Conservation (phyloP, 2,797 vertebrate species). For the Alectoris magna region DNA sequence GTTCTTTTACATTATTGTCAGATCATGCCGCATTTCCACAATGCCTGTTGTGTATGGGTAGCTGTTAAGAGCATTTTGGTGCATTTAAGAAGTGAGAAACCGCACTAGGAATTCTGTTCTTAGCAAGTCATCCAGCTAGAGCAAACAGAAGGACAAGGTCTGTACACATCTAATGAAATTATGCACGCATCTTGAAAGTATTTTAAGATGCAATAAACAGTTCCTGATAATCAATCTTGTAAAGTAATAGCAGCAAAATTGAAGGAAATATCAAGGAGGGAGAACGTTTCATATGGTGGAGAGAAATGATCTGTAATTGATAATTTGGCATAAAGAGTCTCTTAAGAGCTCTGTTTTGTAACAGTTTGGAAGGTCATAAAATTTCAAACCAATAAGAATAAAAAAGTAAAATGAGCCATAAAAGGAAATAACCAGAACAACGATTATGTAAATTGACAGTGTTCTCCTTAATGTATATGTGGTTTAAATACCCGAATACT, state of each 20-base stretch:
- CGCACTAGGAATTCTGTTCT: neutral
- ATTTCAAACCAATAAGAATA: neutral
- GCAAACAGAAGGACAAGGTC: neutral
- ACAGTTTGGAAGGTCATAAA: neutral
- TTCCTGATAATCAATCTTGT: neutral
- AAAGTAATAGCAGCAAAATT: neutral
- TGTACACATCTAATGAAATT: neutral
- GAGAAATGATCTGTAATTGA: neutral
- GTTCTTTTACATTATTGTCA: neutral
- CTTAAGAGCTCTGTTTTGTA: neutral
- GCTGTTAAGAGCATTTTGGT: neutral
- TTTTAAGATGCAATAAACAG: neutral
- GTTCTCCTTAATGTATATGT: neutral
- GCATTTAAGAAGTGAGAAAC: neutral
- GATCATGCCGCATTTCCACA: neutral
- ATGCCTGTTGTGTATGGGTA: neutral
- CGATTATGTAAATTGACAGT: neutral
- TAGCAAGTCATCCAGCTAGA: neutral
- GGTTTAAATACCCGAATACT: neutral
- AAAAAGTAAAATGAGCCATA: neutral
- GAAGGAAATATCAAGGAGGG: neutral
- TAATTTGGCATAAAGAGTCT: neutral
- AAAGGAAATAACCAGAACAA: neutral
- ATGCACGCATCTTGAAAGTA: neutral
- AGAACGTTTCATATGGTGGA: neutral